phyloP scores from a whole-genome alignment of 2,113 vertebrate genomes.

The Girardinichthys multiradiatus region DNA sequence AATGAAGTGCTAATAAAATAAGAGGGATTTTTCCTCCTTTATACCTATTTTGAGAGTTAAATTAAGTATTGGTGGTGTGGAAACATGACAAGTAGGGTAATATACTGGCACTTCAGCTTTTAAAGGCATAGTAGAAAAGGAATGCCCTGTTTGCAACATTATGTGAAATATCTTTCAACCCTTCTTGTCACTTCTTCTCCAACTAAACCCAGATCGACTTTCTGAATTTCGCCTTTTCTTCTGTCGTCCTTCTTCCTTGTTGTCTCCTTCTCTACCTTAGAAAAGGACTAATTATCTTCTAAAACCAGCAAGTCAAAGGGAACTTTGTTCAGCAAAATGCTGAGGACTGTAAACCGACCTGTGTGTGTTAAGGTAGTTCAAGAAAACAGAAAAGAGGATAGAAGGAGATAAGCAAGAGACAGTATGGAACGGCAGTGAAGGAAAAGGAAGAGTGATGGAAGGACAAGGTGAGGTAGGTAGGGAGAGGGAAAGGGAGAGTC shows the following conservation, averaged over 20 bases:
- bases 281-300: slow-evolving; percentile 70
- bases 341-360: slow-evolving; percentile 66
- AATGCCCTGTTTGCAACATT: neutral
- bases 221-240: slow-evolving; percentile 32
- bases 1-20: slow-evolving; percentile 32
- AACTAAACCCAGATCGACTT: slow-evolving; percentile 18
- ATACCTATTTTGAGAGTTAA: slow-evolving; percentile 14
- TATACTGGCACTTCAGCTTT: neutral
- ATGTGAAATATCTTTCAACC: slow-evolving; percentile 11
- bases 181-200: neutral
- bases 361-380: slow-evolving; percentile 63
- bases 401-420: slow-evolving; percentile 62
- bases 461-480: slow-evolving; percentile 41
- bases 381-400: slow-evolving; percentile 70
- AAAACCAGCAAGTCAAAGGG: slow-evolving; percentile 59
- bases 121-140: neutral
- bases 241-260: slow-evolving; percentile 24
- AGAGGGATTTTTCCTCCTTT: neutral
- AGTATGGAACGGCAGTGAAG: slow-evolving; percentile 28
- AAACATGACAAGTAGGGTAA: slow-evolving; percentile 6
- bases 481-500: slow-evolving; percentile 19
- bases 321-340: slow-evolving; percentile 70
- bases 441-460: slow-evolving; percentile 31
- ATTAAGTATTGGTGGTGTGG: slow-evolving; percentile 35
- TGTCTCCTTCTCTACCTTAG: slow-evolving; percentile 47